Conservation (phyloP, 2,888 invertebrate species). For the Himalopsyche japonica region DNA sequence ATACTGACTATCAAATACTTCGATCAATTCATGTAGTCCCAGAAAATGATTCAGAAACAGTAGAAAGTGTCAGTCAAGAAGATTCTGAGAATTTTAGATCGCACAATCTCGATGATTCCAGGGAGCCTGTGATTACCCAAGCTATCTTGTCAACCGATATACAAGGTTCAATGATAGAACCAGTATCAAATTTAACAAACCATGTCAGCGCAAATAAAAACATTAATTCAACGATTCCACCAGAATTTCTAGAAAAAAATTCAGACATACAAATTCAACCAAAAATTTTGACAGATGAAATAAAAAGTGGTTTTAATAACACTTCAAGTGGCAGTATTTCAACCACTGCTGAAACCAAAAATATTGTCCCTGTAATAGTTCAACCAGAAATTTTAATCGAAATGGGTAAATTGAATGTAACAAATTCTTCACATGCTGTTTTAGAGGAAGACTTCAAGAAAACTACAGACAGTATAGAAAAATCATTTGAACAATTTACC, state of each 20-base stretch:
- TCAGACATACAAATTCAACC: not conserved
- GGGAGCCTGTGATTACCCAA: not conserved
- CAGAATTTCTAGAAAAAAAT: not conserved
- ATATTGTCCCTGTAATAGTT: not conserved
- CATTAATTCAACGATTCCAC: not conserved
- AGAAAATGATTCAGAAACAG: not conserved
- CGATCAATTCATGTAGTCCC: not conserved
- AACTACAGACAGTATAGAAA: not conserved
- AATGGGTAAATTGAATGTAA: slow-evolving; percentile 4
- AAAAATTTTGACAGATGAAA: not conserved
- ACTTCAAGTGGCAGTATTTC: not conserved
- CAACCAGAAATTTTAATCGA: not conserved
- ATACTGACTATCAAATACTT: not conserved
- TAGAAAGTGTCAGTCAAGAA: not conserved
- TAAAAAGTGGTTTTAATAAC: not conserved
- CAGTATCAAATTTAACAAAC: not conserved
- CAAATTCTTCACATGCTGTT: not conserved
- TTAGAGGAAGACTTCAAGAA: not conserved
- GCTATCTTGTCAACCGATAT: not conserved
- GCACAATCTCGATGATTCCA: not conserved
- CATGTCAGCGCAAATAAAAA: not conserved
- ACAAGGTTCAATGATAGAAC: not conserved
- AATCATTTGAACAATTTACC: not conserved
- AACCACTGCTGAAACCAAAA: not conserved
- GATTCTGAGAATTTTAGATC: not conserved